A percentile compares a stretch with the other conserved stretches of the same genome.
These are phyloP conservation scores for Siniperca undulata DNA, from an alignment of 2,797 vertebrate genomes.

Conservation along the genomic window DNA sequence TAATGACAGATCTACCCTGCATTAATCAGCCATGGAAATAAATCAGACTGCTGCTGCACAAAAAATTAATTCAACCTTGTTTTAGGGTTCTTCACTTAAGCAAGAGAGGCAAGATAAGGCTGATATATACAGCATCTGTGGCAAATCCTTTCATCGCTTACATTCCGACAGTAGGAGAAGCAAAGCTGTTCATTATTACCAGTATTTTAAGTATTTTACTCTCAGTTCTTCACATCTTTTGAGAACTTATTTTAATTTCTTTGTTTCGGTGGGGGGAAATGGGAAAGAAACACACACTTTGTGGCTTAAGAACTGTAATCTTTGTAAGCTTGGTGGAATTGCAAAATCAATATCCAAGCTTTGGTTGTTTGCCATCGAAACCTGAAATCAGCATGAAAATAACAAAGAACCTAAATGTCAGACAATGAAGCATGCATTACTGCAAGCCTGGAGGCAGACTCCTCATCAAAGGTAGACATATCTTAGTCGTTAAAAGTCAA, in stretches of 20 bases:
- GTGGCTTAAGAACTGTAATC: not conserved
- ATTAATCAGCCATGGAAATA: constrained; percentile 53
- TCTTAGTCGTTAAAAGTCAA: constrained; percentile 62
- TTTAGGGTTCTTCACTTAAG: not conserved
- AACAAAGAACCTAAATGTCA: constrained; percentile 70
- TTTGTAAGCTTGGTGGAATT: constrained; percentile 13
- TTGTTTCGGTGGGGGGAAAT: not conserved
- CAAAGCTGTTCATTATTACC: not conserved
- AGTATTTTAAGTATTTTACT: not conserved
- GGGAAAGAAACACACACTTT: not conserved
- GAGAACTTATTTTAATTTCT: not conserved
- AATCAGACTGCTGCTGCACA: not conserved
- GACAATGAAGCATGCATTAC: constrained; percentile 18
- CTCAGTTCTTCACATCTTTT: constrained; percentile 1
- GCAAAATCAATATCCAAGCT: constrained; percentile 24
- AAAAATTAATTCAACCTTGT: constrained; percentile 39
- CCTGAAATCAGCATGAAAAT: constrained; percentile 51
- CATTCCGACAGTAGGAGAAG: not conserved
- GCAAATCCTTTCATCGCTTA: not conserved
- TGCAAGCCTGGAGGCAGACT: constrained; percentile 52
- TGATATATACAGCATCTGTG: not conserved
- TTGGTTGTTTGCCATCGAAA: constrained; percentile 10
- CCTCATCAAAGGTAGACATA: constrained; percentile 45
- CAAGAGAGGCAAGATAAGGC: not conserved
- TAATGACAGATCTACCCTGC: constrained; percentile 50